Percentiles rank a stretch among this genome's conserved stretches.
Conservation (phyloP, 2,888 invertebrate species). For the Clepsis dumicolana region DNA sequence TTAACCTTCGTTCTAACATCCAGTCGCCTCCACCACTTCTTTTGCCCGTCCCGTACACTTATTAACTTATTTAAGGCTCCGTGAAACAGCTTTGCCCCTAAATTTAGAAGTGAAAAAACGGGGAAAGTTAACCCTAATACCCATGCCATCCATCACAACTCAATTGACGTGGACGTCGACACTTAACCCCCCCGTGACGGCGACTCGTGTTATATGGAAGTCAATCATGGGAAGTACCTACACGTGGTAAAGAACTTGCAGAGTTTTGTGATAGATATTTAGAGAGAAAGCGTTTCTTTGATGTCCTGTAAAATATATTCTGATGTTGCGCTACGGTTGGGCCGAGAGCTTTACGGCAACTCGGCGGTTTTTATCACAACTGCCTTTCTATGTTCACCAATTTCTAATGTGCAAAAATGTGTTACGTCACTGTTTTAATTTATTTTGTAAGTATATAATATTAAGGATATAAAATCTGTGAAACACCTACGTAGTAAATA, state of each 20-base stretch:
- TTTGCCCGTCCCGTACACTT: background rate
- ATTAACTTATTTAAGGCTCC: background rate
- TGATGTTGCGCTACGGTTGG: too few species aligned
- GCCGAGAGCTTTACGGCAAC: too few species aligned
- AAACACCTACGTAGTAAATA: too few species aligned
- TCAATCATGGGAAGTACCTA: constrained; percentile 9
- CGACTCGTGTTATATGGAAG: constrained; percentile 64
- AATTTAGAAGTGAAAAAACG: constrained; percentile 47
- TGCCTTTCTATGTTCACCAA: too few species aligned
- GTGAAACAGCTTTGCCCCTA: background rate
- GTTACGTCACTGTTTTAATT: too few species aligned
- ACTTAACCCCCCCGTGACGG: constrained; percentile 70
- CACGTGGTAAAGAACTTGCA: background rate
- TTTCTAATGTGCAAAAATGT: too few species aligned
- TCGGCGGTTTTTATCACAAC: too few species aligned
- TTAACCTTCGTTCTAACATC: too few species aligned
- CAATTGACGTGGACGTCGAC: constrained; percentile 81
- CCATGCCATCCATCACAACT: constrained; percentile 79
- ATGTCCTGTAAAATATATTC: background rate
- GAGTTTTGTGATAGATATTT: background rate
- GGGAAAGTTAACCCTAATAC: constrained; percentile 69
- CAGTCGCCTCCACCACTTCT: background rate
- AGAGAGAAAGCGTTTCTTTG: background rate
- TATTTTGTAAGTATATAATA: too few species aligned
- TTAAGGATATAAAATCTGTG: too few species aligned